Evolutionary conservation across 1,140 invertebrate species (phyloP).

Genomic region (Leptinotarsa texana): DNA sequence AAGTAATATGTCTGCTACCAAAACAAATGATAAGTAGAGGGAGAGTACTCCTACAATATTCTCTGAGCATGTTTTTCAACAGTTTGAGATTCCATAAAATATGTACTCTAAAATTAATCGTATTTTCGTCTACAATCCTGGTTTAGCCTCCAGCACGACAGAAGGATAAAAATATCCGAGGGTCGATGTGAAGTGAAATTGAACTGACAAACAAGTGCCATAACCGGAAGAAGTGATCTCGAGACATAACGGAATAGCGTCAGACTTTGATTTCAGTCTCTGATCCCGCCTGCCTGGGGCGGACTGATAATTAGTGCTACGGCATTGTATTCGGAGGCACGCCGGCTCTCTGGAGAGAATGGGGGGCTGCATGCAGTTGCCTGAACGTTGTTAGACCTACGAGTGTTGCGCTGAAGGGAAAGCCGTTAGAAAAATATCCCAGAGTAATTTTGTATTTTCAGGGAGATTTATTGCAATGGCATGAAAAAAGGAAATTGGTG

Average conservation of each 20-base stretch:
- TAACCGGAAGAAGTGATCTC: constrained; percentile 5
- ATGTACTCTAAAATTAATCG: not conserved
- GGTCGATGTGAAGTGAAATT: constrained; percentile 2
- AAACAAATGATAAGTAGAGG: no score
- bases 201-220: constrained; percentile 7
- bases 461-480: not conserved
- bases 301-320: not conserved
- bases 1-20: no score
- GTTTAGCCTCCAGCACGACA: not conserved
- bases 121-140: not conserved
- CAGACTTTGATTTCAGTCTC: not conserved
- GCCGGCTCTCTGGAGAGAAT: constrained; percentile 1
- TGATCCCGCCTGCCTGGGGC: not conserved
- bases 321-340: constrained; percentile 2
- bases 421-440: not conserved
- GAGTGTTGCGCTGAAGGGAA: not conserved
- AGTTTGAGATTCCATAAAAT: no score
- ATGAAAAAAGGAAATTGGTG: no score
- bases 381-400: not conserved
- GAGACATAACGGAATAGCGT: not conserved
- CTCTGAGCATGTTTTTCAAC: no score
- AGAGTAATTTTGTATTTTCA: not conserved
- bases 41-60: no score
- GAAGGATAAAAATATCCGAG: not conserved
- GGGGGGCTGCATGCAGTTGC: not conserved